Evolutionary conservation across 2,888 invertebrate species (phyloP), one percentile per base, ranked within the genome.

Genomic region (Tetanocera ferruginea): DNA sequence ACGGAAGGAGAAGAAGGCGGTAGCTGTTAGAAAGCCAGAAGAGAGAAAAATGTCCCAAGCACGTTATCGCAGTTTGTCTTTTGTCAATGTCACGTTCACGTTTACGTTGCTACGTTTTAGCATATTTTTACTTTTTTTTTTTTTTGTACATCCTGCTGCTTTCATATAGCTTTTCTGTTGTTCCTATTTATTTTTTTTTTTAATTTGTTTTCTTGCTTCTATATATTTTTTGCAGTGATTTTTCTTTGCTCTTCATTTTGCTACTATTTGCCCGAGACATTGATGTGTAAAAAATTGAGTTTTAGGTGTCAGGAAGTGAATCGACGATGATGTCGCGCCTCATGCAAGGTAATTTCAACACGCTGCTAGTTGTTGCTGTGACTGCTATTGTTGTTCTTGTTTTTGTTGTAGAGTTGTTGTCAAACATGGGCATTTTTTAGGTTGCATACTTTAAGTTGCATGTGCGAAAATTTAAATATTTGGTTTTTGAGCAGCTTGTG

Each of bases 41-140:
- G 69, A 51, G 28, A 70, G 37, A 60, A 52, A 72, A 43, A 67
- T 43, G 49, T 60, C 34, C 51, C 62, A 64, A 28, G 66, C 77
- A 57, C 73, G 51, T 49, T 49, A 60, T 34, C 62, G 69, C 49
- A 73, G 75, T 76, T 67, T 81, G 81, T 80, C 79, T 83, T 81
- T 78, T 83, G 84, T 83, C 84, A 85, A 83, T 85, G 83, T 84
- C 84, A 82, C 81, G 80, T 79, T 81, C 78, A 77, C 79, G 69
- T 66, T 74, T 51, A 60, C 62, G 28, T 74, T 74, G 19, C 11
- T 52, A 57, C 37, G 55, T 64, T 64, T 19, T n/a, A 74, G 51
- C 11, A 51, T 64, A 17, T 51, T 43, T 11, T 19, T 4, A 5
- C 14, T 11, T 6, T 49, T 49, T 49, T 49, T 11, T 60, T 8